Percentiles rank a stretch among this genome's conserved stretches.
phyloP scores from a whole-genome alignment of 2,113 vertebrate genomes.

The Neodontobutis hainanensis region DNA sequence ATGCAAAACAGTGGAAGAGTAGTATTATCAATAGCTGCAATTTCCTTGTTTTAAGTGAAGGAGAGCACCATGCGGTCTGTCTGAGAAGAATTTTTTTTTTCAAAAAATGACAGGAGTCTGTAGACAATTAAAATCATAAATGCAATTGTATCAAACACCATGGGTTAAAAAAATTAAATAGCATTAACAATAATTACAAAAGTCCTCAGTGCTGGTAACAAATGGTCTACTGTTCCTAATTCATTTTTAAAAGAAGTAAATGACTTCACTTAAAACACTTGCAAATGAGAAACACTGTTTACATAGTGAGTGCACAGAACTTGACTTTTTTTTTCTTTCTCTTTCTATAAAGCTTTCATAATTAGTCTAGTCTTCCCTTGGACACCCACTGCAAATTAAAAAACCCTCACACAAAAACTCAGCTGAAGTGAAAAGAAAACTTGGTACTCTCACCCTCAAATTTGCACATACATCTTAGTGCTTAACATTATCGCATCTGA shows the following conservation, averaged over 20 bases:
- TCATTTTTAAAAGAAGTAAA: slow-evolving; percentile 45
- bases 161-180: slow-evolving; percentile 73
- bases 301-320: slow-evolving; percentile 52
- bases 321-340: slow-evolving; percentile 55
- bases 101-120: slow-evolving; percentile 69
- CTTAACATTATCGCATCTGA: slow-evolving; percentile 46
- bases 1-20: slow-evolving; percentile 62
- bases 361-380: slow-evolving; percentile 61
- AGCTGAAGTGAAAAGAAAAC: slow-evolving; percentile 45
- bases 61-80: slow-evolving; percentile 78
- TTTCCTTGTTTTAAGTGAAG: slow-evolving; percentile 81
- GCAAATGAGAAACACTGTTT: slow-evolving; percentile 46
- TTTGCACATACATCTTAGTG: slow-evolving; percentile 30
- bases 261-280: slow-evolving; percentile 31
- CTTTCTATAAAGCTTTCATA: slow-evolving; percentile 72
- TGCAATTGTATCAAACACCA: slow-evolving; percentile 74
- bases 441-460: slow-evolving; percentile 36
- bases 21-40: slow-evolving; percentile 77
- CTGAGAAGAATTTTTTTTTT: slow-evolving; percentile 37
- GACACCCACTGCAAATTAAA: slow-evolving; percentile 46
- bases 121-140: slow-evolving; percentile 70
- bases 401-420: slow-evolving; percentile 29
- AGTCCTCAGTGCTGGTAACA: slow-evolving; percentile 79
- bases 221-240: slow-evolving; percentile 60
- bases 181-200: slow-evolving; percentile 72